Percentiles rank a stretch among this genome's conserved stretches.
These are phyloP conservation scores for Biston stratarius DNA, from an alignment of 2,888 invertebrate species.

Conservation along the genomic window DNA sequence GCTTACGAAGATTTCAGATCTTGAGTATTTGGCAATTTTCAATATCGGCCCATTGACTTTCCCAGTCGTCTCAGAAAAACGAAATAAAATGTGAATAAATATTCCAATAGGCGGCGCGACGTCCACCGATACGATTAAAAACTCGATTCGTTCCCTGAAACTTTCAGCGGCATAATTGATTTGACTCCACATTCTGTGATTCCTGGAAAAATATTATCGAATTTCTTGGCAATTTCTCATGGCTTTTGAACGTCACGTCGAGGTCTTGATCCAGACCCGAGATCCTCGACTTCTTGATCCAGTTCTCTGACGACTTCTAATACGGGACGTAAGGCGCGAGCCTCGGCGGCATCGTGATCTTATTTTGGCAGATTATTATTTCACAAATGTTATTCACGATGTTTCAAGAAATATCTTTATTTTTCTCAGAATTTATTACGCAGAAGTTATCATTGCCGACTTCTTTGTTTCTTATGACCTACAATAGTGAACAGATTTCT, in stretches of 20 bases:
- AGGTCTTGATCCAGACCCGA: conserved; percentile 23
- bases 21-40: conserved; percentile 9
- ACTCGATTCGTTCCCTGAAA: conserved; percentile 26
- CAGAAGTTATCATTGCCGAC: neutral
- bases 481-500: too few relatives aligned
- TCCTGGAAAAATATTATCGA: conserved; percentile 25
- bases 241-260: conserved; percentile 18
- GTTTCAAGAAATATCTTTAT: neutral
- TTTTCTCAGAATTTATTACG: neutral
- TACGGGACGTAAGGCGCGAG: neutral
- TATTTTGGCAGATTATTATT: conserved; percentile 7
- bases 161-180: conserved; percentile 34
- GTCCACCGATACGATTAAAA: conserved; percentile 25
- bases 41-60: conserved; percentile 3
- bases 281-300: conserved; percentile 18
- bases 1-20: neutral
- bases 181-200: conserved; percentile 29
- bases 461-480: too few relatives aligned
- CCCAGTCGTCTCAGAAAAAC: conserved; percentile 9
- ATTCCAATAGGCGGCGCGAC: conserved; percentile 14
- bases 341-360: neutral
- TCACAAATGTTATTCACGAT: conserved; percentile 3
- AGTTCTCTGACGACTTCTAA: conserved; percentile 10
- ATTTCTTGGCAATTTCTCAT: conserved; percentile 24
- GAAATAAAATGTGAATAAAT: conserved; percentile 28